phyloP scores from a whole-genome alignment of 2,113 vertebrate species.

The Entosphenus tridentatus region DNA sequence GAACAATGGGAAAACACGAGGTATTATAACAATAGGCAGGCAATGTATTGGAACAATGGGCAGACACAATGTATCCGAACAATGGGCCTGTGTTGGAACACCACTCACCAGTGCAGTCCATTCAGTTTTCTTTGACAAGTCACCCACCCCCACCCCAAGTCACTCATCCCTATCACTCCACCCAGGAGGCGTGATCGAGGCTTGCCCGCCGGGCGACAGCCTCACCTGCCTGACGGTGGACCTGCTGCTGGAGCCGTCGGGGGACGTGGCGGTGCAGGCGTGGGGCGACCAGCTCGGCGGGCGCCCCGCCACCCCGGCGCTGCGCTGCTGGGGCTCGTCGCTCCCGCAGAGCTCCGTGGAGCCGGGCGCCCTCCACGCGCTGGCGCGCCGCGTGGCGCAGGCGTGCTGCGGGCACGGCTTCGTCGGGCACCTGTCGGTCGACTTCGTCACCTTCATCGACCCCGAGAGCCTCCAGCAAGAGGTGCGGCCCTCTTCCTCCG shows the following conservation, averaged over 20 bases:
- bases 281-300: conserved; percentile 39
- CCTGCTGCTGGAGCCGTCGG: conserved; percentile 48
- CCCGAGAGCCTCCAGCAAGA: conserved; percentile 32
- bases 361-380: conserved; percentile 23
- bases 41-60: too few species aligned
- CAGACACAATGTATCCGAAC: too few species aligned
- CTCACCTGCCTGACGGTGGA: conserved; percentile 49
- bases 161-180: conserved; percentile 7
- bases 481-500: conserved; percentile 23
- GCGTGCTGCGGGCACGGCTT: conserved; percentile 31
- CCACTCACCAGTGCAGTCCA: background rate
- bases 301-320: conserved; percentile 22
- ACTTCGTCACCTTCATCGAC: conserved; percentile 44
- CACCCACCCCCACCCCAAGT: background rate
- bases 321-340: conserved; percentile 29
- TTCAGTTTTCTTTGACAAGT: background rate
- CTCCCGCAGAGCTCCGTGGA: conserved; percentile 43
- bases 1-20: too few species aligned
- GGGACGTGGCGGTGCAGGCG: conserved; percentile 30
- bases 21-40: too few species aligned
- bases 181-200: conserved; percentile 53
- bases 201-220: conserved; percentile 31
- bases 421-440: conserved; percentile 42
- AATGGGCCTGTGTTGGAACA: too few species aligned
- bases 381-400: conserved; percentile 34